Conservation (phyloP, 2,797 vertebrate species). For the Crotalus adamanteus region DNA sequence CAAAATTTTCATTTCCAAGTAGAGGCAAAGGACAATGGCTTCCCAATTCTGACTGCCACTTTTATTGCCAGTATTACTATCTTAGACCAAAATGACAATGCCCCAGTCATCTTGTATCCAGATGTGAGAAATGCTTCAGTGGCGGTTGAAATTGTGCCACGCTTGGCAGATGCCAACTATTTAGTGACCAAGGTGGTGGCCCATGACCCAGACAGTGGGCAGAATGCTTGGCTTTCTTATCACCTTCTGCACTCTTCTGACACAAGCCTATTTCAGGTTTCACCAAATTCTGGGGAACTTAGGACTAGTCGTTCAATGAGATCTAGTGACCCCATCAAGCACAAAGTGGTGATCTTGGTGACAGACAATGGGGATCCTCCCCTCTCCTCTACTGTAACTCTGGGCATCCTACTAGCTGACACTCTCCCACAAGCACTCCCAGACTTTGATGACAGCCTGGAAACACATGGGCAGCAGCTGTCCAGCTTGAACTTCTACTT, state of each 20-base stretch:
- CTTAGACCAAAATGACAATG: constrained; percentile 76
- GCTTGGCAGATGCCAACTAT: constrained; percentile 69
- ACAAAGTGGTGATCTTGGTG: constrained; percentile 69
- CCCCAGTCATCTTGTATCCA: constrained; percentile 72
- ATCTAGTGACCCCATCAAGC: constrained; percentile 65
- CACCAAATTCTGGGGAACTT: constrained; percentile 61
- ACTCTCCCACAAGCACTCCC: constrained; percentile 64
- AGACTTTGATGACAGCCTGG: constrained; percentile 65
- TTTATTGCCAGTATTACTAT: constrained; percentile 75
- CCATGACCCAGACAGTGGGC: constrained; percentile 73
- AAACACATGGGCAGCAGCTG: constrained; percentile 45
- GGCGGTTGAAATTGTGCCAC: constrained; percentile 71
- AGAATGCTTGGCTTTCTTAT: constrained; percentile 84
- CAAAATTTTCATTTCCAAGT: constrained; percentile 69
- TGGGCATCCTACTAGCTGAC: constrained; percentile 70
- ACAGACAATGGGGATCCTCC: constrained; percentile 66
- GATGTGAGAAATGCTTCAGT: constrained; percentile 62
- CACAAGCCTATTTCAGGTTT: constrained; percentile 77
- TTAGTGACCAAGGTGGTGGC: constrained; percentile 79
- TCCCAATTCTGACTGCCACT: constrained; percentile 72
- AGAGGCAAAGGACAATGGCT: constrained; percentile 71
- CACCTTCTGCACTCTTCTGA: constrained; percentile 84
- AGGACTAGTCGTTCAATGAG: constrained; percentile 60
- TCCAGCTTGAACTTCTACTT: constrained; percentile 66
- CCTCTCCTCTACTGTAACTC: constrained; percentile 63